Evolutionary conservation across 1,140 invertebrate species (phyloP).

Genomic region (Caenorhabditis tropicalis): DNA sequence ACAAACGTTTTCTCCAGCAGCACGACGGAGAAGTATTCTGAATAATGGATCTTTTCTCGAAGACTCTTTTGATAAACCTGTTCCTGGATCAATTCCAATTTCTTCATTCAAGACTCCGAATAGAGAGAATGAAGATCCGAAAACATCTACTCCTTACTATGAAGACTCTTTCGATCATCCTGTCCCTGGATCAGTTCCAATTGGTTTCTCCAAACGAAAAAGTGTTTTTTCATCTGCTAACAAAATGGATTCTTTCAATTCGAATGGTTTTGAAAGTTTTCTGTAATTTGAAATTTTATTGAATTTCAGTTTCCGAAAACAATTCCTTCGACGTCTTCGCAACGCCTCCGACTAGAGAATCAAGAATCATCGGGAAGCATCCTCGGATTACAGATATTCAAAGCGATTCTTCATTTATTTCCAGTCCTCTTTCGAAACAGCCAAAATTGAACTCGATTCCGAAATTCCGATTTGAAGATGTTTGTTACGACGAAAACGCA

Average conservation of each 20-base stretch:
- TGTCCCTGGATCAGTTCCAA: not conserved
- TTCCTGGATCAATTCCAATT: not conserved
- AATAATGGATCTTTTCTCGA: not conserved
- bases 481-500: not conserved
- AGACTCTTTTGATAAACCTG: constrained; percentile 42
- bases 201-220: not conserved
- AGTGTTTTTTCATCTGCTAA: not conserved
- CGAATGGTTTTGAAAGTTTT: not conserved
- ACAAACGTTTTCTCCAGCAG: not conserved
- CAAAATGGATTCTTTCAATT: not conserved
- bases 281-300: too few species aligned
- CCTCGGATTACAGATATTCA: not conserved
- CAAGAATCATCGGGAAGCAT: not conserved
- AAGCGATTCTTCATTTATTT: not conserved
- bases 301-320: not conserved
- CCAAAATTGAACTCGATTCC: not conserved
- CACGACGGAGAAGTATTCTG: not conserved
- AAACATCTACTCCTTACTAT: not conserved
- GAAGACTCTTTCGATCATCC: constrained; percentile 44
- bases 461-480: not conserved
- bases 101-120: not conserved
- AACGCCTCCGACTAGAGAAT: not conserved
- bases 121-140: not conserved
- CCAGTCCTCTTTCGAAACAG: not conserved
- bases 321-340: constrained; percentile 30